Base-by-base conservation (phyloP, 2,797 vertebrate species). In the Acanthurus leucopareius region DNA sequence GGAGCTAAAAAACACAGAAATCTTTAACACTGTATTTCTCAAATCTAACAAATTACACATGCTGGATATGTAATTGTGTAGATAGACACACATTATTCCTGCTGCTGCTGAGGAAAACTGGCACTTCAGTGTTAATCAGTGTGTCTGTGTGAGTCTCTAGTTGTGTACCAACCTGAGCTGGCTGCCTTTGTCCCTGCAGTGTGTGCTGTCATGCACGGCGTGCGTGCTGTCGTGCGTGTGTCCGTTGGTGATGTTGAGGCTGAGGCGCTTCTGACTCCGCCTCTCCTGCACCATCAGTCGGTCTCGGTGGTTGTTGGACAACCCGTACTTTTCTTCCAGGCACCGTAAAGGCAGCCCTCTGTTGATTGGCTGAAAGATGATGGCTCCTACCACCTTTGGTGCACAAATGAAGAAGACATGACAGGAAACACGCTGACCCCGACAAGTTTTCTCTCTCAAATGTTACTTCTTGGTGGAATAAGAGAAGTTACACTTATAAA, bases 341-440 rank as follows among this genome's bases (percentile, higher is more conserved):
- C 95, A 97, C 77, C 97, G 95, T 32, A 99, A 94, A 3, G 98
- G 98, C 80, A 99, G 93, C 0, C 89, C 94, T 85, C 98, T 92
- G 94, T 98, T 99, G 86, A 99, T 89, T 9, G 98, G 98, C 93
- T 99, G 98, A 91, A 98, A 99, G 91, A 99, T 97, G 86, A 99
- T 95, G 75, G 97, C 97, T 10, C 97, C 97, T 0, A 97, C 97
- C 87, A 97, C 92, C 93, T 94, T 22, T 1, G 60, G 28, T 3
- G 16, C 17, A 52, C 8, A 52, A 16, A 38, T 0, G 38, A 67
- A 25, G 42, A 49, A 5, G 25, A 60, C 5, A 49, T 7, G 6
- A 51, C 19, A 22, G 28, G 47, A 25, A 20, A 2, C 7, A 10
- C 1, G 7, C 15, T 40, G 6, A 28, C 67, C 15, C 22, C 0